Conservation (phyloP, 2,797 vertebrate species). For the Jordanella pulchra region DNA sequence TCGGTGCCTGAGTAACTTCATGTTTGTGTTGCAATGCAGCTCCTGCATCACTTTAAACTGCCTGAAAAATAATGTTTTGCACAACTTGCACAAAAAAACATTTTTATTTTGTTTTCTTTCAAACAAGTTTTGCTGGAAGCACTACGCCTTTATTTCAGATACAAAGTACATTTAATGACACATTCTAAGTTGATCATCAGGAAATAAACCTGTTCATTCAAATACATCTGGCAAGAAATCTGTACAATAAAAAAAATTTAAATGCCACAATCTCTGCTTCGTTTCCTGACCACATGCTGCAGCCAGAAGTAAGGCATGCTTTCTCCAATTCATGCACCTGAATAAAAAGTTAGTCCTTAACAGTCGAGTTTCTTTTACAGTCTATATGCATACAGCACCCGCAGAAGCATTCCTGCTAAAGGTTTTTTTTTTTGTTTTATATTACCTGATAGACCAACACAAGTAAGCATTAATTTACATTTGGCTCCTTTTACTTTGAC, state of each 20-base stretch:
- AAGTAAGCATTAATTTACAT: background rate
- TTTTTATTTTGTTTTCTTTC: background rate
- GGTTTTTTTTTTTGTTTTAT: background rate
- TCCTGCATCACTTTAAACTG: constrained; percentile 1
- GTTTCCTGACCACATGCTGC: constrained; percentile 5
- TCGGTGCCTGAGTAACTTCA: constrained; percentile 23
- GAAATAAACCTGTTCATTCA: constrained; percentile 9
- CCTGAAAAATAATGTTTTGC: constrained; percentile 14
- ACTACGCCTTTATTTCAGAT: constrained; percentile 34
- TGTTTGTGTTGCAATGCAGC: background rate
- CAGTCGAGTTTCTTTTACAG: background rate
- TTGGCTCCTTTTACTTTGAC: background rate
- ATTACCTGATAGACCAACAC: background rate
- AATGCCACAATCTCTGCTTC: constrained; percentile 16
- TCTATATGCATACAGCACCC: background rate
- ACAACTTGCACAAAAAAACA: constrained; percentile 16
- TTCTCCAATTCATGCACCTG: constrained; percentile 23
- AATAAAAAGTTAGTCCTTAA: background rate
- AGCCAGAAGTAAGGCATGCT: constrained; percentile 18
- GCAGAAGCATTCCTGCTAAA: background rate
- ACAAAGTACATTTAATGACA: constrained; percentile 20
- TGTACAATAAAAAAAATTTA: constrained; percentile 50
- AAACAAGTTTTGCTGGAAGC: constrained; percentile 40
- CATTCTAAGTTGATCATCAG: constrained; percentile 18
- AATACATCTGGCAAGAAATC: constrained; percentile 25